Base-by-base conservation (phyloP, 2,113 vertebrate genomes). In the Struthidea cinerea region DNA sequence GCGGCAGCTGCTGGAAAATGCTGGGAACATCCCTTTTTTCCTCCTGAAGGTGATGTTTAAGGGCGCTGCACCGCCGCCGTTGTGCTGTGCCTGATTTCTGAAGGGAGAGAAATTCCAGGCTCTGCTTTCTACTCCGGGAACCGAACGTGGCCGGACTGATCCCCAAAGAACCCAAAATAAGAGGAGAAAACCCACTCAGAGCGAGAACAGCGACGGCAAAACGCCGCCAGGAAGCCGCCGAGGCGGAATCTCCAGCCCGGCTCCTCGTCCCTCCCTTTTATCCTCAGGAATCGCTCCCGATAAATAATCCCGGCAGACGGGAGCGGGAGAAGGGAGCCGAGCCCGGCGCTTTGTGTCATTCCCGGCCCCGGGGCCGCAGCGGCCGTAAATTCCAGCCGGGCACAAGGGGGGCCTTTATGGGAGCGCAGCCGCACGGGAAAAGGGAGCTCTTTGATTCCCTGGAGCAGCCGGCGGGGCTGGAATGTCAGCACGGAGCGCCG, bases 101-200 rank as follows among this genome's bases (percentile, higher is more conserved):
- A 20, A 20, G 4, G 37, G 15, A 39, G 13, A 46, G 16, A 15
- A 60, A 68, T 30, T 4, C n/a, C 46, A 53, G 9, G 5, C 33
- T 33, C 37, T 10, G 28, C 0, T 28, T 46, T 16, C 27, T 21
- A 1, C 44, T 39, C 44, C 1, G 52, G 16, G 75, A 49, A 24
- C 32, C 0, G 5, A 64, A 6, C 0, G n/a, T 6, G 42, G 30
- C 83, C 33, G 11, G n/a, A 9, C 11, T 0, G 12, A 22, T 23
- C 33, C 5, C 24, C 1, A 14, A 17, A 0, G 37, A 44, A 2
- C 47, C 15, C 39, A 5, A n/a, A 67, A 27, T 1, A 3, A 0
- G 21, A 13, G 55, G 55, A 41, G 60, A 9, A 47, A 52, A 46
- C 28, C 3, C 21, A 1, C 33, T 3, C 1, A 30, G 1, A 5